These are phyloP conservation scores for Heliothis virescens DNA, from an alignment of 1,140 invertebrate species.

Conservation along the genomic window DNA sequence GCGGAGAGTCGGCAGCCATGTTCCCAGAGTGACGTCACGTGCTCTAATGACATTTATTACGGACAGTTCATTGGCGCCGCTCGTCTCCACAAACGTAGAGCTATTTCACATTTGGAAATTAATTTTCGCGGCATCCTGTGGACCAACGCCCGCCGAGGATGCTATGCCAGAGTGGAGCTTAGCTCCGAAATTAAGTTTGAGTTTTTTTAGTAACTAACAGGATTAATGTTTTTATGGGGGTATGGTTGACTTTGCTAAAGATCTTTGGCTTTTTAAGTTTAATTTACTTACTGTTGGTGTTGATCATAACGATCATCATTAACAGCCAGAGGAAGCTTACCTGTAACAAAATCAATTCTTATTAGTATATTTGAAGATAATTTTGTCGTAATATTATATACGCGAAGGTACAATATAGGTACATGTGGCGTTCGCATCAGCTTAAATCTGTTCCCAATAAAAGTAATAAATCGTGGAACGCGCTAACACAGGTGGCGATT, in stretches of 20 bases:
- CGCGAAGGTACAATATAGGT: background rate
- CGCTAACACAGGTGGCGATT: conserved; percentile 63
- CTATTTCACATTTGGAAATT: conserved; percentile 70
- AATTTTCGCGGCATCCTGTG: conserved; percentile 67
- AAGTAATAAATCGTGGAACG: conserved; percentile 64
- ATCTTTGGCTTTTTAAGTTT: conserved; percentile 28
- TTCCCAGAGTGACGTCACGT: conserved; percentile 75
- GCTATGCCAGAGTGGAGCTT: conserved; percentile 6
- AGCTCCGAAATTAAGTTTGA: conserved; percentile 28
- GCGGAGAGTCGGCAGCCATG: conserved; percentile 70
- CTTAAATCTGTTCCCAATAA: conserved; percentile 63
- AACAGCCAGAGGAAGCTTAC: conserved; percentile 45
- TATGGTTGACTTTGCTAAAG: conserved; percentile 49
- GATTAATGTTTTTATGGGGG: conserved; percentile 21
- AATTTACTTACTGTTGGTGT: conserved; percentile 29
- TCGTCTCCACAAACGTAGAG: conserved; percentile 62
- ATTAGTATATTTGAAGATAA: conserved; percentile 26
- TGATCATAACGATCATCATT: background rate
- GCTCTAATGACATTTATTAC: conserved; percentile 81
- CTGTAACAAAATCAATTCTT: conserved; percentile 56
- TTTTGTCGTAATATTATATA: background rate
- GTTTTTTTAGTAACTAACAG: conserved; percentile 32
- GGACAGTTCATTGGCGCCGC: conserved; percentile 74
- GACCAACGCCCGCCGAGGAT: conserved; percentile 29
- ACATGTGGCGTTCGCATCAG: conserved; percentile 50